Evolutionary conservation across 2,888 invertebrate species (phyloP), one percentile per base, ranked within the genome.

Genomic region (Ernsta delagoae): DNA sequence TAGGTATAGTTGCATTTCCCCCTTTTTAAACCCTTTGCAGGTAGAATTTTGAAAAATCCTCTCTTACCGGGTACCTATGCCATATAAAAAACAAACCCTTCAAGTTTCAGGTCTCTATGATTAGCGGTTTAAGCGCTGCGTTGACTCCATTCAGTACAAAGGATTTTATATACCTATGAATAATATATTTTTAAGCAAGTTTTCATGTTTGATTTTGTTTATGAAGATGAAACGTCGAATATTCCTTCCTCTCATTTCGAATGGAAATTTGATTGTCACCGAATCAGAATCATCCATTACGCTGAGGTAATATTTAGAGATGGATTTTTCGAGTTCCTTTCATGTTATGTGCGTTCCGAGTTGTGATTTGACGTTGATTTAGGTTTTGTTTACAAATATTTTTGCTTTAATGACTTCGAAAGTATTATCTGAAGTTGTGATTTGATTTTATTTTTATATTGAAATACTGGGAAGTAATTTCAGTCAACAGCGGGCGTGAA

Each of bases 251-350:
- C 68, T 62, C 68, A 57, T 68, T 62, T 41, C 57, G 48, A 48
- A 68, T 68, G 68, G 68, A 68, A 68, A 68, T 68, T 68, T 57
- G 57, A 62, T 68, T 68, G 61, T 68, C 62, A 62, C 67, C 34
- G 56, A 68, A 67, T 61, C 60, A 60, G 36, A 67, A 61, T 60
- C 61, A 56, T 56, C 67, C 60, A 60, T 66, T 41, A 65, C 50
- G 60, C 9, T 24, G 6, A 50, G 66, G 41, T 53, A 48, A 50
- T 34, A 12, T 59, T 43, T 12, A 39, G 41, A 31, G 9, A 60
- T 54, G 60, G 16, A 60, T 66, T 66, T 66, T 66, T 54, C 4
- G 54, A 54, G 9, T 54, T 31, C 4, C 3, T 8, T 53, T 53
- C 11, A 6, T 53, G 3, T 56, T 56, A 0, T 43, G 43, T 43